Base-by-base conservation (phyloP, 2,888 invertebrate genomes). In the Cosmopolites sordidus region DNA sequence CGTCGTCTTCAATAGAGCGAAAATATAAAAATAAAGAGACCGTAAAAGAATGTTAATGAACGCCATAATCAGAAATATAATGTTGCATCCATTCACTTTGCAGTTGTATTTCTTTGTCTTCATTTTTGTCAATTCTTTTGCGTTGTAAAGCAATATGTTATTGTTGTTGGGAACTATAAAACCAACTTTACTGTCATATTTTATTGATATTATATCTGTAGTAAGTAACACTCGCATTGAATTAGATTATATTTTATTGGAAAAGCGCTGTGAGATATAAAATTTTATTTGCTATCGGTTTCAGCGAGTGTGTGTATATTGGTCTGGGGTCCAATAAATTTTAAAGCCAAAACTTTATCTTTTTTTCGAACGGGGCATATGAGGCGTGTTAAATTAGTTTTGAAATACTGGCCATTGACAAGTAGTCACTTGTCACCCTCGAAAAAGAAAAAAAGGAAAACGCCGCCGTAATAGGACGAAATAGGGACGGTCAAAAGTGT, bases 381-480 rank as follows among this genome's bases (percentile, higher is more conserved):
- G 72, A 71, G 69, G 65, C 72, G 72, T 72, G 67, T 66, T 69
- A 69, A 72, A 73, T 72, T 71, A 70, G 68, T 69, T 66, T 68
- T 67, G 66, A 69, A 68, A 70, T 67, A 62, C 67, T 70, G 66
- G 66, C 67, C 65, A 69, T 69, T 64, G 69, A 71, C 68, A 69
- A 67, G 67, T 65, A 64, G 62, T 58, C 66, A 45, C 42, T 68
- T 67, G 69, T 71, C 72, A 66, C 72, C 71, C 73, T 67, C 66
- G 43, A 68, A 22, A 22, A 22, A 22, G 8, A 22, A 22, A 22
- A 22, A 22, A 8, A 22, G 22, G 22, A 22, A 22, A 67, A 69
- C 63, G 66, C 66, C 65, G 60, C 66, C 69, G 69, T 71, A 70
- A 70, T 70, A 62, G 67, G 61, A 46, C 64, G 60, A 61, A 62